Conservation (phyloP, 2,113 vertebrate genomes). For the Protobothrops flavoviridis region DNA sequence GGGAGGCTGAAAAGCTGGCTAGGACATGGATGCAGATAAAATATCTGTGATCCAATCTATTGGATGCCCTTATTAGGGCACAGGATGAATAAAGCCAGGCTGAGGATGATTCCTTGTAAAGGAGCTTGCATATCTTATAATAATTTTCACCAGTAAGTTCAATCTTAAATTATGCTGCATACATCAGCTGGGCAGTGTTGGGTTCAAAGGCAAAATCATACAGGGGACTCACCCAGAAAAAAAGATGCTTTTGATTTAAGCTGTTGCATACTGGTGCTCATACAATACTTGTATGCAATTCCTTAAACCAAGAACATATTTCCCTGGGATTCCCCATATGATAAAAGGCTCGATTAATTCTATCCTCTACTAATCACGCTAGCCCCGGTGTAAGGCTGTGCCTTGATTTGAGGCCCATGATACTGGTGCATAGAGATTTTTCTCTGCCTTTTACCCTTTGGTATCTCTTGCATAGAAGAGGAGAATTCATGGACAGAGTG, state of each 20-base stretch:
- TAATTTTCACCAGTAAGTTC: background rate
- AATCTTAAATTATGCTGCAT: background rate
- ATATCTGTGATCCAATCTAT: background rate
- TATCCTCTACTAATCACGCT: background rate
- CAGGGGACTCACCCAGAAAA: background rate
- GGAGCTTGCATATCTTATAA: background rate
- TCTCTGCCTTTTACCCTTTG: background rate
- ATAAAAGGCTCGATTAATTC: background rate
- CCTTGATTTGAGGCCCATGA: background rate
- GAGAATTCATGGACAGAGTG: background rate
- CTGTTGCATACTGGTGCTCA: background rate
- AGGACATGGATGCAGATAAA: background rate
- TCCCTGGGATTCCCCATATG: background rate
- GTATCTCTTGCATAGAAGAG: background rate
- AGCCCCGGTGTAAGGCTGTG: background rate
- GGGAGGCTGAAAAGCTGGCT: background rate
- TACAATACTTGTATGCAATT: background rate
- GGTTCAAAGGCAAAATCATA: background rate
- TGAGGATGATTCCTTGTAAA: background rate
- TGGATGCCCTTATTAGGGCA: background rate
- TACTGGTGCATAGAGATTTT: background rate
- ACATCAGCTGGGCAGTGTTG: background rate
- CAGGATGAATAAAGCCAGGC: background rate
- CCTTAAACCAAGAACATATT: background rate
- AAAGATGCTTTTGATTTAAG: background rate